phyloP scores from a whole-genome alignment of 2,113 vertebrate genomes.

The Psophia crepitans region DNA sequence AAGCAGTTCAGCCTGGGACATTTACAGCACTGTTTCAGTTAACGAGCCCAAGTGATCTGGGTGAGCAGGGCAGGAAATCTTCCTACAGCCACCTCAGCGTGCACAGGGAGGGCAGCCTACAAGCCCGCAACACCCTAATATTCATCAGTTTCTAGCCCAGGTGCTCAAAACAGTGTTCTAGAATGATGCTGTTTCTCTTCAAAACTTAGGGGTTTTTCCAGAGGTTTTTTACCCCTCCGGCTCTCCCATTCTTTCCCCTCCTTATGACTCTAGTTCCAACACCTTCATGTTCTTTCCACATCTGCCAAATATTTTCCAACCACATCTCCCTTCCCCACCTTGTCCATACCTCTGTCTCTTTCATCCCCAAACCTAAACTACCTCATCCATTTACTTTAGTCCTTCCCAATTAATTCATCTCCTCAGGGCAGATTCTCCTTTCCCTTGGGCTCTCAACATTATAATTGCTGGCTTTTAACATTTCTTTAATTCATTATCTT shows the following conservation, averaged over 20 bases:
- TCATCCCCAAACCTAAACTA: not conserved
- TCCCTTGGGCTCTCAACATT: not conserved
- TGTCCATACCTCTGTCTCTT: not conserved
- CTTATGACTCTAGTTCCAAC: not conserved
- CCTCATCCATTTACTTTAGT: constrained; percentile 3
- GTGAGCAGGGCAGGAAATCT: not conserved
- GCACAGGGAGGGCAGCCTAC: not conserved
- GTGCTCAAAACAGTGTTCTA: not conserved
- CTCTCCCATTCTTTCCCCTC: not conserved
- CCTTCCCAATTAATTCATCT: not conserved
- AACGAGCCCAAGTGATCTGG: not conserved
- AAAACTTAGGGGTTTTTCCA: not conserved
- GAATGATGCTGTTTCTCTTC: not conserved
- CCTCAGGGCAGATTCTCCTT: not conserved
- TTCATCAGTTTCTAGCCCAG: not conserved
- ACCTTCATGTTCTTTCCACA: not conserved
- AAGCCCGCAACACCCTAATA: not conserved
- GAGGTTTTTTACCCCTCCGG: not conserved
- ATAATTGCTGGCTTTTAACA: not conserved
- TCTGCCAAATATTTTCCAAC: not conserved
- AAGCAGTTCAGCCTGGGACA: not conserved
- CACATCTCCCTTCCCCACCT: not conserved
- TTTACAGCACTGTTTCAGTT: not conserved
- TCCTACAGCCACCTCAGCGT: not conserved
- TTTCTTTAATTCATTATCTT: constrained; percentile 22